A percentile compares a stretch with the other conserved stretches of the same genome.
phyloP scores from a whole-genome alignment of 2,888 invertebrate genomes.

The Coenonympha glycerion region DNA sequence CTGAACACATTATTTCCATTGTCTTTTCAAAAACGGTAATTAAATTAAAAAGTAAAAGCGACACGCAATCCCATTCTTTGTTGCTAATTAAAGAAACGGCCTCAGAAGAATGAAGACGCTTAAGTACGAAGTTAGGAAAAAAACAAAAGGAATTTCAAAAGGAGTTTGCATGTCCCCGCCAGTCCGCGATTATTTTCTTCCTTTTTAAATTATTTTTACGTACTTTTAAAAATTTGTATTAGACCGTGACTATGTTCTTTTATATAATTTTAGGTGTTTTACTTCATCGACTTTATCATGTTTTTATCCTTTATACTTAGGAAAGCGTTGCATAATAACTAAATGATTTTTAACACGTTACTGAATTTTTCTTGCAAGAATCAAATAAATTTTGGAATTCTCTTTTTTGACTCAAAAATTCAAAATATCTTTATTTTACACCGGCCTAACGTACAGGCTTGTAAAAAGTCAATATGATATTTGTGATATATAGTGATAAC shows the following conservation, averaged over 20 bases:
- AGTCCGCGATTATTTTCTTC: slow-evolving; percentile 30
- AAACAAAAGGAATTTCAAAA: slow-evolving; percentile 51
- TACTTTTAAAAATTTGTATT: neutral
- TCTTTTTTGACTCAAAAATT: no score
- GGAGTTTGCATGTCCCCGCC: slow-evolving; percentile 65
- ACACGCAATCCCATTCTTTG: slow-evolving; percentile 72
- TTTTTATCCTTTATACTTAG: neutral
- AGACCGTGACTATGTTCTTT: slow-evolving; percentile 4
- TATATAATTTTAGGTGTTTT: neutral
- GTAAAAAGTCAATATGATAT: no score
- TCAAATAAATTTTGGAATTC: no score
- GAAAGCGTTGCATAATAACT: no score
- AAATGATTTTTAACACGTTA: no score
- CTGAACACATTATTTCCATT: slow-evolving; percentile 63
- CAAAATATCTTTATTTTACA: no score
- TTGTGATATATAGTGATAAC: no score
- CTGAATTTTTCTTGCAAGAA: no score
- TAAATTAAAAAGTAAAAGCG: slow-evolving; percentile 70
- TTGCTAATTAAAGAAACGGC: slow-evolving; percentile 71
- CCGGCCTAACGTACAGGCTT: no score
- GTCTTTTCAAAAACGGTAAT: slow-evolving; percentile 59
- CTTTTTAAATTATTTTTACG: slow-evolving; percentile 36
- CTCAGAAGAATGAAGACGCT: slow-evolving; percentile 61
- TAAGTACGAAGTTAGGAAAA: slow-evolving; percentile 70
- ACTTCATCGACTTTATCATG: no score